Conservation (phyloP, 2,888 invertebrate genomes). For the Chrysotoxum bicinctum region DNA sequence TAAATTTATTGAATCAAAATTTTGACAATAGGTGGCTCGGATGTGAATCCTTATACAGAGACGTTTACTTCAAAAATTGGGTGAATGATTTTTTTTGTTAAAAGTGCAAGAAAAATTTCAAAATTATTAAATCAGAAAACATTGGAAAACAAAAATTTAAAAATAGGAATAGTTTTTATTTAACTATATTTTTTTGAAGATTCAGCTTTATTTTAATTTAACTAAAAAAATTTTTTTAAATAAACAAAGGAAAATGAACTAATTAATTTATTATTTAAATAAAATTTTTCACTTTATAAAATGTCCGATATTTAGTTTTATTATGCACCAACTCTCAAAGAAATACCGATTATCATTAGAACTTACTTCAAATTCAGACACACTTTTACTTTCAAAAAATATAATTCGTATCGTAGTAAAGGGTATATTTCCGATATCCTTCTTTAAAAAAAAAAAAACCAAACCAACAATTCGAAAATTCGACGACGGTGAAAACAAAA, state of each 20-base stretch:
- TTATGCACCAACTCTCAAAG: background rate
- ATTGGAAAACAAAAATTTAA: background rate
- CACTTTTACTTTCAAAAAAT: conserved; percentile 7
- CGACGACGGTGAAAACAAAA: conserved; percentile 50
- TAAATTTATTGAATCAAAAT: background rate
- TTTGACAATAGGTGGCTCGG: background rate
- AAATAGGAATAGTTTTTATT: background rate
- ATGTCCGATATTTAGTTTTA: background rate
- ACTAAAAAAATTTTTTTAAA: background rate
- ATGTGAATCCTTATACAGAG: background rate
- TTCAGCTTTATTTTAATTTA: background rate
- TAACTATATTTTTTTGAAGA: background rate
- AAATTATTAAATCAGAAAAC: background rate
- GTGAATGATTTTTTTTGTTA: background rate
- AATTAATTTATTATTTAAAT: background rate
- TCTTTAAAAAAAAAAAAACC: conserved; percentile 25
- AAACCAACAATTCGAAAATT: conserved; percentile 38
- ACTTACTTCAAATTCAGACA: conserved; percentile 47
- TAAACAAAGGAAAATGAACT: background rate
- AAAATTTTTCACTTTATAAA: background rate
- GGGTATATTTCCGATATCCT: conserved; percentile 47
- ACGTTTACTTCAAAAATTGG: background rate
- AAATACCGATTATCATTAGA: background rate
- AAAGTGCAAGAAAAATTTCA: background rate
- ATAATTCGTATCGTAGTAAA: conserved; percentile 49